A percentile compares a stretch with the other conserved stretches of the same genome.
These are phyloP conservation scores for Corvus moneduloides DNA, from an alignment of 2,113 vertebrate species.

Conservation along the genomic window DNA sequence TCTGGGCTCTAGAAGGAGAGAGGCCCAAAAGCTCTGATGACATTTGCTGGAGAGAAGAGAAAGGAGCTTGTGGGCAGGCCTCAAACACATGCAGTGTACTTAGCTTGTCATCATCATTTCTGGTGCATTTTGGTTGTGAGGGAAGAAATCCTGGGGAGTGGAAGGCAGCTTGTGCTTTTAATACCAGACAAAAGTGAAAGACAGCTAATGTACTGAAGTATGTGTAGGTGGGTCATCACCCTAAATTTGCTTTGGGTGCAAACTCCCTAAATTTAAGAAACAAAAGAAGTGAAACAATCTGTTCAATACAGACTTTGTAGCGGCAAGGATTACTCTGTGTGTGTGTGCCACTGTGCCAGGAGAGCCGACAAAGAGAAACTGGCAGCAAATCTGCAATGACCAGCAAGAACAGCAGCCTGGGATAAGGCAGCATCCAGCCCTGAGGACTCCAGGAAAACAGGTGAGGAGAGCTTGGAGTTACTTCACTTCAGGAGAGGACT, in stretches of 20 bases:
- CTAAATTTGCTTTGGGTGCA: not conserved
- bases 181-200: not conserved
- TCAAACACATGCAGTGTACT: not conserved
- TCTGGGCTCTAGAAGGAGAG: not conserved
- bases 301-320: not conserved
- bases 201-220: not conserved
- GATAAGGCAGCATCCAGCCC: not conserved
- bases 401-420: not conserved
- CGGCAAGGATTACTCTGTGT: not conserved
- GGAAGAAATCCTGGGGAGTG: not conserved
- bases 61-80: not conserved
- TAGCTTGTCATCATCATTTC: not conserved
- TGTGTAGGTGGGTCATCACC: not conserved
- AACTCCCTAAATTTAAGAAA: not conserved
- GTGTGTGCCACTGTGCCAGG: not conserved
- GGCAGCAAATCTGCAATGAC: not conserved
- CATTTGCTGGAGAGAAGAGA: not conserved
- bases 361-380: not conserved
- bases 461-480: not conserved
- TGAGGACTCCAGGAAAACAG: rapidly evolving
- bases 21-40: not conserved
- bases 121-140: not conserved
- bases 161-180: not conserved
- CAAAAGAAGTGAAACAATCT: not conserved
- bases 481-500: not conserved